Evolutionary conservation across 2,888 invertebrate species (phyloP).

Genomic region (Hybos culiciformis): DNA sequence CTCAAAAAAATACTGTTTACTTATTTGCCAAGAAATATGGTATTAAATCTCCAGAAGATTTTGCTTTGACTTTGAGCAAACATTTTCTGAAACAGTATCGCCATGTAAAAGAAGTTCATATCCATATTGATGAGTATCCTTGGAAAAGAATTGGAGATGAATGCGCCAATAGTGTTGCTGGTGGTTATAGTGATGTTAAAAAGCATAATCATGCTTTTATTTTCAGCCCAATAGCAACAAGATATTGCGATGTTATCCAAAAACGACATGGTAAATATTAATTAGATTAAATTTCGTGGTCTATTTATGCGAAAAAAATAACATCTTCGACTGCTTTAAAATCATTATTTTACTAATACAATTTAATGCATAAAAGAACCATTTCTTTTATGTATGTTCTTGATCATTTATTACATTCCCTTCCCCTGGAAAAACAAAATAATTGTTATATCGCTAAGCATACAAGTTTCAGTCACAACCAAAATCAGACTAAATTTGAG

Average conservation of each 20-base stretch:
- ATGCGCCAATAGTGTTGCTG: slow-evolving; percentile 33
- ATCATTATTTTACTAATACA: background rate
- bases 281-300: too few relatives aligned
- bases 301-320: too few relatives aligned
- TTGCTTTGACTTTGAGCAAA: slow-evolving; percentile 55
- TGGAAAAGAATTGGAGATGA: slow-evolving; percentile 53
- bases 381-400: too few relatives aligned
- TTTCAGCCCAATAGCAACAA: slow-evolving; percentile 49
- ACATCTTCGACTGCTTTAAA: too few relatives aligned
- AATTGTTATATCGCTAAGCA: too few relatives aligned
- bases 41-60: slow-evolving; percentile 61
- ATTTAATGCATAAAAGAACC: too few relatives aligned
- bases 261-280: slow-evolving; percentile 46
- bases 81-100: slow-evolving; percentile 62
- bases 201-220: slow-evolving; percentile 67
- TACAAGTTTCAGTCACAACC: too few relatives aligned
- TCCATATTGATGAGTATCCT: slow-evolving; percentile 59
- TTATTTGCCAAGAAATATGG: slow-evolving; percentile 65
- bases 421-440: too few relatives aligned
- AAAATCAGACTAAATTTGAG: too few relatives aligned
- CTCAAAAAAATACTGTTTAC: slow-evolving; percentile 72
- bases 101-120: slow-evolving; percentile 56
- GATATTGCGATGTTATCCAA: slow-evolving; percentile 56
- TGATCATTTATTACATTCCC: too few relatives aligned
- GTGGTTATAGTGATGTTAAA: slow-evolving; percentile 21